phyloP scores from a whole-genome alignment of 2,113 vertebrate species.

The Trogon surrucura region DNA sequence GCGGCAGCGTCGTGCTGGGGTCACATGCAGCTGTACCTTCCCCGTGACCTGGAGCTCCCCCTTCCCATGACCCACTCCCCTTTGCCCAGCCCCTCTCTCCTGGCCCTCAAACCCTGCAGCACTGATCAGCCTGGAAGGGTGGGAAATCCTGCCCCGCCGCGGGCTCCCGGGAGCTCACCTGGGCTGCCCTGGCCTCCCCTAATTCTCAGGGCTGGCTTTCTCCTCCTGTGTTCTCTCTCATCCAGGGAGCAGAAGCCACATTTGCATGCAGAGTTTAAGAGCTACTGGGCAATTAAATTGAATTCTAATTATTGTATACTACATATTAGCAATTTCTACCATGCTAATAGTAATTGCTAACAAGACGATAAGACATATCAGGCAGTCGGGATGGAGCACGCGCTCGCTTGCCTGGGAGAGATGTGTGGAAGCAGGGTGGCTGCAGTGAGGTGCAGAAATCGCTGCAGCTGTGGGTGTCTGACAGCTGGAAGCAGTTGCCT shows the following conservation, averaged over 20 bases:
- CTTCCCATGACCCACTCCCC: fast-evolving
- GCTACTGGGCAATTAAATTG: constrained; percentile 28
- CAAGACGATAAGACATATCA: not conserved
- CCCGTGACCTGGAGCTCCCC: fast-evolving
- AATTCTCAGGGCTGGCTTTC: not conserved
- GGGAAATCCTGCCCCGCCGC: not conserved
- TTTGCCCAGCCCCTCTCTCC: not conserved
- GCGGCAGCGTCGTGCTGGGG: fast-evolving
- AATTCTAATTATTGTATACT: constrained; percentile 53
- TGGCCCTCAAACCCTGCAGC: no score
- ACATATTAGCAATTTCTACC: constrained; percentile 39
- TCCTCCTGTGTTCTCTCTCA: not conserved
- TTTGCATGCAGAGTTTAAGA: constrained; percentile 1
- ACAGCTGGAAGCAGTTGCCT: not conserved
- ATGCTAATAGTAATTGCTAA: constrained; percentile 52
- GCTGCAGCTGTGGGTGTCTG: fast-evolving
- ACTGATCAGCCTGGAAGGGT: not conserved
- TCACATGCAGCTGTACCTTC: fast-evolving
- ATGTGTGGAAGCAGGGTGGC: not conserved
- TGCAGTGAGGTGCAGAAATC: not conserved
- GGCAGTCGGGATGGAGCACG: not conserved
- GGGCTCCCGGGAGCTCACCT: not conserved
- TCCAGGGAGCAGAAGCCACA: not conserved
- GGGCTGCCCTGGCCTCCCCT: not conserved
- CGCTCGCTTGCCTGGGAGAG: not conserved